Conservation (phyloP, 2,888 invertebrate species). For the Cerceris rybyensis region DNA sequence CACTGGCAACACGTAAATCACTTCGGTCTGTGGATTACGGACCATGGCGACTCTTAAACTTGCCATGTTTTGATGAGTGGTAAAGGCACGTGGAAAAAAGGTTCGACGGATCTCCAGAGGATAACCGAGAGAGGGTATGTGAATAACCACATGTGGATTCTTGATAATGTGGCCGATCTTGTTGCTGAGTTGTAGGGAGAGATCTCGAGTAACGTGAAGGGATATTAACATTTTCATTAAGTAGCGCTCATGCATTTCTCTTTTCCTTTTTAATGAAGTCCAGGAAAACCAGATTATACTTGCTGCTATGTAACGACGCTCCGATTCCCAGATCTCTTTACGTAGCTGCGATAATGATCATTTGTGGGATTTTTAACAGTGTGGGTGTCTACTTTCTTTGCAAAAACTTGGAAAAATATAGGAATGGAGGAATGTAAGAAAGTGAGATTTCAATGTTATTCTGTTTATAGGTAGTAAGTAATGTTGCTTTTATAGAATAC, state of each 20-base stretch:
- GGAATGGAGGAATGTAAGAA: no score
- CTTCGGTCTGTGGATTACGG: constrained; percentile 53
- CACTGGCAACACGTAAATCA: constrained; percentile 65
- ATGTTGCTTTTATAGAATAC: no score
- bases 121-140: constrained; percentile 63
- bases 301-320: constrained; percentile 66
- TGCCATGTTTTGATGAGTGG: constrained; percentile 58
- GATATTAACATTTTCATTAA: constrained; percentile 56
- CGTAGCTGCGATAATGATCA: constrained; percentile 53
- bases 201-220: constrained; percentile 28
- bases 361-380: no score
- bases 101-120: constrained; percentile 54
- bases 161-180: constrained; percentile 41
- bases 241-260: constrained; percentile 59
- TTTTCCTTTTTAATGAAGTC: constrained; percentile 54
- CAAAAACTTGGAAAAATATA: no score
- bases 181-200: constrained; percentile 41
- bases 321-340: constrained; percentile 38
- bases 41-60: constrained; percentile 58
- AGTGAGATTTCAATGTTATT: no score
- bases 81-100: constrained; percentile 39
- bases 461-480: no score
- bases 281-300: constrained; percentile 65
- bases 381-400: no score
- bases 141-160: constrained; percentile 59